Evolutionary conservation across 2,113 vertebrate genomes (phyloP), one percentile per base, ranked within the genome.

Genomic region (Pedionomus torquatus): DNA sequence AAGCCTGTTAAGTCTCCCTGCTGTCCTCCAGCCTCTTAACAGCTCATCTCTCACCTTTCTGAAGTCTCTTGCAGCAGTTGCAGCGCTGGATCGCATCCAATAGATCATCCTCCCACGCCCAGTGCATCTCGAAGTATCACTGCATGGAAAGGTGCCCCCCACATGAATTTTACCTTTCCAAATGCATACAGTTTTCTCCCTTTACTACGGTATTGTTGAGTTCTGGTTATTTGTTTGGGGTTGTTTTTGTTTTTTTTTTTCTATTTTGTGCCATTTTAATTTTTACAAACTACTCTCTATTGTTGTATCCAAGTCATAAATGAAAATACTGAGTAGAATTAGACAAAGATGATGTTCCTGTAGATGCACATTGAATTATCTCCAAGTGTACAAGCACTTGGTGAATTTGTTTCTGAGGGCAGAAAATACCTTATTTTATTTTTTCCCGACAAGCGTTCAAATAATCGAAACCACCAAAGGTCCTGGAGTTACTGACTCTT

Each of bases 61-160:
- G 60, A 55, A 74, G 51, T 52, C 24, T 60, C 70, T 57, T 57
- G 39, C 54, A 49, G 64, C 35, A 20, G 20, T 23, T 66, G n/a
- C 60, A 66, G 5, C 13, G 11, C 21, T 4, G 26, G 9, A 18
- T 87, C 3, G 0, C 13, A 11, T 12, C 69, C 6, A 1, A 33
- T 17, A 4, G 7, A 26, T 54, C 44, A 20, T 37, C 43, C n/a
- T 77, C 17, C 31, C 0, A 5, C 63, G 65, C 44, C 39, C 68
- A 23, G 17, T 4, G 31, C 1, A 0, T 65, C 46, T 75, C 44
- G 55, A 49, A 54, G 7, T 11, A 31, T 49, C 4, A 0, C 71
- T 74, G 49, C 41, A 10, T 25, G 25, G 55, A 63, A 28, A 28
- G 37, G 16, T 39, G 17, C 46, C 66, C 43, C 44, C 20, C 13